These are phyloP conservation scores for Sarotherodon lohbergeri DNA, from an alignment of 2,113 vertebrate genomes.

Conservation along the genomic window DNA sequence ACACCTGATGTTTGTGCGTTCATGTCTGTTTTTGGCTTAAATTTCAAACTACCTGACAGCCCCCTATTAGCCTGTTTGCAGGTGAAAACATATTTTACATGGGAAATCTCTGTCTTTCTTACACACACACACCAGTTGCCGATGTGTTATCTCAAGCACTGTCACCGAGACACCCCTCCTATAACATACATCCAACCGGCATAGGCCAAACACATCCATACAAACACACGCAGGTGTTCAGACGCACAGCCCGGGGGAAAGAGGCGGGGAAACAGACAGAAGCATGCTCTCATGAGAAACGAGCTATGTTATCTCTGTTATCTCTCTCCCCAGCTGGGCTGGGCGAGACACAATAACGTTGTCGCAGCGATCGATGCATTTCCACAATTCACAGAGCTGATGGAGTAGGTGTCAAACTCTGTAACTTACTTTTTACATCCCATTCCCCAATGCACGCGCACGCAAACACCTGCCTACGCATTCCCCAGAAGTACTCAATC, in stretches of 20 bases:
- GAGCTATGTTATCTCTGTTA: conserved; percentile 51
- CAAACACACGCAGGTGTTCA: conserved; percentile 2
- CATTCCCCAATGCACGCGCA: not conserved
- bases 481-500: conserved; percentile 7
- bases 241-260: conserved; percentile 10
- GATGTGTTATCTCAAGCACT: conserved; percentile 1
- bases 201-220: not conserved
- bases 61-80: not conserved
- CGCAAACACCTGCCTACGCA: not conserved
- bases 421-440: conserved; percentile 12
- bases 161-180: conserved; percentile 4
- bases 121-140: not conserved
- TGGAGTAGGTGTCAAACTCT: conserved; percentile 34
- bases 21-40: not conserved
- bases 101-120: not conserved
- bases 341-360: conserved; percentile 25
- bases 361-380: conserved; percentile 37
- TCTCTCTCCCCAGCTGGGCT: conserved; percentile 49
- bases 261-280: conserved; percentile 16
- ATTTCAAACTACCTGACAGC: not conserved
- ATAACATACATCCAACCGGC: conserved; percentile 5
- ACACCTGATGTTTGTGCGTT: not conserved
- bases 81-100: not conserved
- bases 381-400: conserved; percentile 39
- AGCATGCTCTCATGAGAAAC: conserved; percentile 44